Conservation (phyloP, 2,113 vertebrate species). For the Narcine bancroftii region DNA sequence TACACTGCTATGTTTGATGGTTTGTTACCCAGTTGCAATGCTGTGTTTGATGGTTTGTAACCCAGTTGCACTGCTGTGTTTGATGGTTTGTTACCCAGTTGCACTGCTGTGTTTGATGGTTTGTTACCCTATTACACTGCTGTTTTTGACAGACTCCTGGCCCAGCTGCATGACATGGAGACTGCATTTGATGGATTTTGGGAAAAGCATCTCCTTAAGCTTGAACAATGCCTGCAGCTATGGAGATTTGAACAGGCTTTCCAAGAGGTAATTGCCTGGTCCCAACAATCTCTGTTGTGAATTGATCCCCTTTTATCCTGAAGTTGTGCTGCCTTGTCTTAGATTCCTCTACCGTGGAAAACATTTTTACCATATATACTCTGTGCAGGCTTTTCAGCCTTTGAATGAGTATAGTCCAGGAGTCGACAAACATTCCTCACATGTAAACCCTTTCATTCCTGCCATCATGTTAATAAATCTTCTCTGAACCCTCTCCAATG, state of each 20-base stretch:
- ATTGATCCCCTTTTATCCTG: too few species aligned
- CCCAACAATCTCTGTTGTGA: background rate
- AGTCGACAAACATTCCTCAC: too few species aligned
- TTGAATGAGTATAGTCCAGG: too few species aligned
- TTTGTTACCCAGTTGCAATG: constrained; percentile 85
- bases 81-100: too few species aligned
- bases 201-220: constrained; percentile 91
- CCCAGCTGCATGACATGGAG: constrained; percentile 89
- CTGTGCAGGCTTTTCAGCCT: too few species aligned
- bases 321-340: too few species aligned
- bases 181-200: constrained; percentile 94
- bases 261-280: constrained; percentile 63
- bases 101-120: background rate
- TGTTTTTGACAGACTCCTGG: constrained; percentile 65
- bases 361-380: too few species aligned
- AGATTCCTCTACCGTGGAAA: too few species aligned
- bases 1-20: constrained; percentile 42
- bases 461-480: too few species aligned
- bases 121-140: background rate
- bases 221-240: constrained; percentile 84
- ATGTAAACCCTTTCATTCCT: too few species aligned
- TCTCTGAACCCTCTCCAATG: too few species aligned
- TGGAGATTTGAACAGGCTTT: constrained; percentile 87
- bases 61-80: too few species aligned
- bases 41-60: constrained; percentile 92